These are phyloP conservation scores for Andricus grossulariae DNA, from an alignment of 1,140 invertebrate species.

Conservation along the genomic window DNA sequence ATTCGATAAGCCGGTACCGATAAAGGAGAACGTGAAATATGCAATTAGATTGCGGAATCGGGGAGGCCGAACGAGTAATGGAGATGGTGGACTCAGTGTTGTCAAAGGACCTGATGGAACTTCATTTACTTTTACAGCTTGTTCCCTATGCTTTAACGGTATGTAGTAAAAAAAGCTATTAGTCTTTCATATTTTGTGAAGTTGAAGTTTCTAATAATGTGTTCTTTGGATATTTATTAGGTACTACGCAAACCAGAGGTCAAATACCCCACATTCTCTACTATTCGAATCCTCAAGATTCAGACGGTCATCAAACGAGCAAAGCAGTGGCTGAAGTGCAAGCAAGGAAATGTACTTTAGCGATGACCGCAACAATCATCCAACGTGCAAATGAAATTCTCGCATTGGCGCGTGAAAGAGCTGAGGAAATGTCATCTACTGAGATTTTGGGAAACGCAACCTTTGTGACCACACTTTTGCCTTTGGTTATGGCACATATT, in stretches of 20 bases:
- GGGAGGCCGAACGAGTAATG: slow-evolving; percentile 94
- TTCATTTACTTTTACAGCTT: slow-evolving; percentile 93
- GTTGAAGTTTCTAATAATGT: neutral
- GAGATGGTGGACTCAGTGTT: slow-evolving; percentile 90
- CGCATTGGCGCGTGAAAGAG: slow-evolving; percentile 81
- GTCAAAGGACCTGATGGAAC: slow-evolving; percentile 95
- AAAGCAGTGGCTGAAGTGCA: slow-evolving; percentile 83
- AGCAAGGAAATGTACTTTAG: slow-evolving; percentile 83
- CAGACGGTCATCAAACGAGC: slow-evolving; percentile 80
- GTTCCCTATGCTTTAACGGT: slow-evolving; percentile 95
- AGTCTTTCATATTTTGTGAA: no score
- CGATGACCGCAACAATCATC: slow-evolving; percentile 84
- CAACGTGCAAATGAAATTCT: slow-evolving; percentile 85
- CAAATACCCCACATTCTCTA: slow-evolving; percentile 97
- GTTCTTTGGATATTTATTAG: slow-evolving; percentile 44
- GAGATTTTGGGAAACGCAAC: slow-evolving; percentile 79
- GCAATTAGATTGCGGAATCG: slow-evolving; percentile 92
- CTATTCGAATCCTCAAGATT: slow-evolving; percentile 80
- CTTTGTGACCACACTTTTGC: slow-evolving; percentile 86
- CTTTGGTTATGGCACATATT: slow-evolving; percentile 87
- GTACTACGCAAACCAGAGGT: slow-evolving; percentile 90
- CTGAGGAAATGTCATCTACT: slow-evolving; percentile 76
- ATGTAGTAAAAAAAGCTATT: slow-evolving; percentile 60
- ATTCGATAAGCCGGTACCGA: slow-evolving; percentile 90
- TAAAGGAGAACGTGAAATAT: slow-evolving; percentile 94